Base-by-base conservation (phyloP, 1,140 invertebrate species). In the Drosophila leontia region DNA sequence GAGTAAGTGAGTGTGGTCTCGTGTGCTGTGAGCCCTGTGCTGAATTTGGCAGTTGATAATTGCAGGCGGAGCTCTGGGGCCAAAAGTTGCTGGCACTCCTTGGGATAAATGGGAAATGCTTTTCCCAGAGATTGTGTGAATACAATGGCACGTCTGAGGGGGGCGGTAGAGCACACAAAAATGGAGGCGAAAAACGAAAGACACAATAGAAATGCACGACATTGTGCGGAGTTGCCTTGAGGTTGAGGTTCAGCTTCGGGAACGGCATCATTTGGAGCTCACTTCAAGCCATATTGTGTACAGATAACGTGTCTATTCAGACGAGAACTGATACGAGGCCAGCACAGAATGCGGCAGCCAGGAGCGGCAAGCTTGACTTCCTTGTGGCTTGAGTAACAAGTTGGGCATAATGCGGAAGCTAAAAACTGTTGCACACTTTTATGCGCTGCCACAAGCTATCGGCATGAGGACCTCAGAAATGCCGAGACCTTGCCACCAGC, bases 261-360 rank as follows among this genome's bases (percentile, higher is more conserved):
- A 57, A 57, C 61, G 61, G 61, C 58, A 81, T 69, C 85, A 84
- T 75, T 71, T 70, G 69, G 53, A 37, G 78, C 78, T 79, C 82
- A 79, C 85, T 85, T 91, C 56, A 91, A 81, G 78, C 81, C 81
- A 76, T 79, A 85, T 90, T 88, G 81, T 90, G 82, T 82, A 82
- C 69, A 90, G 86, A 88, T 88, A 88, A 90, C 85, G 70, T 88
- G 86, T 90, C 78, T 90, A 88, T 88, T 88, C 85, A 88, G 86
- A 74, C 85, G 78, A 82, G 68, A 90, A 82, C 86, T 79, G 85
- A 88, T 88, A 90, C 80, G 78, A 75, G 59, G 77, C 62, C 76
- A 83, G 80, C 41, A 63, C 76, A 79, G 80, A 88, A 67, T 71
- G 63, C 69, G 41, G 29, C 63, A 55, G 41, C 23, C 42, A 34